Percentiles rank a stretch among this genome's conserved stretches.
These are phyloP conservation scores for Gallinago solitaria DNA, from an alignment of 2,797 vertebrate genomes.

Conservation along the genomic window DNA sequence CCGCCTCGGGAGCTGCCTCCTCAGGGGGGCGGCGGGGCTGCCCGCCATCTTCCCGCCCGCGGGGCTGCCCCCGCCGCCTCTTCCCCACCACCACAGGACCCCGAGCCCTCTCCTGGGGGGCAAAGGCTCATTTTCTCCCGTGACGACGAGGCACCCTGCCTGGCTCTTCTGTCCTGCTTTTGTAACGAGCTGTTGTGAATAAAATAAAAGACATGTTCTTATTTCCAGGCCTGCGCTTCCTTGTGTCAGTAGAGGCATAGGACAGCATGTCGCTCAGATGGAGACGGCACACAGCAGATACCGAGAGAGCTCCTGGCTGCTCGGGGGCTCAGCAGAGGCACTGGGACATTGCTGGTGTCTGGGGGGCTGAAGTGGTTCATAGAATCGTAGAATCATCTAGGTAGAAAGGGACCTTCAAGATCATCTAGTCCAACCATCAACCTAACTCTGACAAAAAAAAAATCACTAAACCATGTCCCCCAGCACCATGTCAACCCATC, in stretches of 20 bases:
- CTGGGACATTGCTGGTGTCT: not conserved
- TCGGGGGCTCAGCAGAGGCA: accelerated
- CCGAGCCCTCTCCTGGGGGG: no score
- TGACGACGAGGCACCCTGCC: not conserved
- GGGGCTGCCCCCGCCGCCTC: not conserved
- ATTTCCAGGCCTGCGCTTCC: not conserved
- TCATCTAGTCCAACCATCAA: no score
- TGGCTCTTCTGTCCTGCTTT: not conserved
- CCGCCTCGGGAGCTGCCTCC: not conserved
- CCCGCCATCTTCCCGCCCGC: not conserved
- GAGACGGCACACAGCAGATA: not conserved
- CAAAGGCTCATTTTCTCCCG: accelerated
- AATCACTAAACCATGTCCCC: no score
- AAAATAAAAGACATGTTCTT: not conserved
- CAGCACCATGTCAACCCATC: no score
- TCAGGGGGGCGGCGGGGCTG: not conserved
- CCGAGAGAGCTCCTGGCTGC: not conserved
- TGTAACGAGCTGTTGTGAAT: not conserved
- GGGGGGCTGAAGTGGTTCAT: not conserved
- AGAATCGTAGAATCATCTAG: no score
- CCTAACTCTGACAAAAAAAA: no score
- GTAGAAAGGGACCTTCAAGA: no score
- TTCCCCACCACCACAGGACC: not conserved
- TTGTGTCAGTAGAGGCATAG: not conserved
- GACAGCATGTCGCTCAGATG: not conserved